Conservation (phyloP, 2,888 invertebrate genomes). For the Glaucopsyche alexis region DNA sequence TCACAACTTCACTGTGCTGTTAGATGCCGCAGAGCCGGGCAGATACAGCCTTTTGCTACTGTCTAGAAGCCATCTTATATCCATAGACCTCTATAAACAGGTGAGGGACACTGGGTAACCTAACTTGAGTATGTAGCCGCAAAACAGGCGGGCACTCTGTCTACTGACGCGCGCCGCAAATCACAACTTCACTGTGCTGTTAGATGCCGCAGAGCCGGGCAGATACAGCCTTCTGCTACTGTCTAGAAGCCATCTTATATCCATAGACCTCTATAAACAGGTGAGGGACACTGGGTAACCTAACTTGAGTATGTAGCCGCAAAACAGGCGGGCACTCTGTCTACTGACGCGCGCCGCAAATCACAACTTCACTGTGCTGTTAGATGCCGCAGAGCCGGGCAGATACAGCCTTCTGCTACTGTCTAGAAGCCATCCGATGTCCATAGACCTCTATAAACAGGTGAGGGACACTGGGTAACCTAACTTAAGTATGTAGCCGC, state of each 20-base stretch:
- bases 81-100: conserved; percentile 84
- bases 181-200: background rate
- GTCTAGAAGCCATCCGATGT: conserved; percentile 80
- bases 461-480: conserved; percentile 63
- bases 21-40: conserved; percentile 55
- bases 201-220: conserved; percentile 55
- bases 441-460: conserved; percentile 84
- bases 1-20: background rate
- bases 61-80: conserved; percentile 80
- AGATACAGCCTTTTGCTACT: conserved; percentile 84
- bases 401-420: conserved; percentile 84
- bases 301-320: too few relatives aligned
- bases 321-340: too few relatives aligned
- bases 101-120: conserved; percentile 63
- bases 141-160: too few relatives aligned
- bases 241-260: conserved; percentile 80
- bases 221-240: conserved; percentile 84
- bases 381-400: conserved; percentile 55
- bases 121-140: too few relatives aligned
- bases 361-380: background rate
- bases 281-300: conserved; percentile 63
- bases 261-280: conserved; percentile 84
- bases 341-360: conserved; percentile 77
- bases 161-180: conserved; percentile 77
- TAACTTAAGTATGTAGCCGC: too few relatives aligned